Evolutionary conservation across 2,113 vertebrate species (phyloP), one percentile per base, ranked within the genome.

Genomic region (Dendropsophus ebraccatus): DNA sequence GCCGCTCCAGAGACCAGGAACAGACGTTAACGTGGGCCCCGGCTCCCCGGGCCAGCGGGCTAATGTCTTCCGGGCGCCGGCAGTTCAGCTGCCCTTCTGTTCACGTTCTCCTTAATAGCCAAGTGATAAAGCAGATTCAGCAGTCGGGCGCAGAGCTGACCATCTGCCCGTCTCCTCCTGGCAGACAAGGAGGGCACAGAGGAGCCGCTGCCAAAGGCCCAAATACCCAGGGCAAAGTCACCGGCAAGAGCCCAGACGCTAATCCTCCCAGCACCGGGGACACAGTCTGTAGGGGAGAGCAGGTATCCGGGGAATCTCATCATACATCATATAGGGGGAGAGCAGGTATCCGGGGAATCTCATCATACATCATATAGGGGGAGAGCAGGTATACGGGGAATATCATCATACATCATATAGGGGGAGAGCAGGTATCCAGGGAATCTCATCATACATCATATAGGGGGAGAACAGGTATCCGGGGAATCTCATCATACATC

Each of bases 21-120:
- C 89, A 89, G 23, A 77, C 91, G 86, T 82, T 89, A 89, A 87
- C 60, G 47, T 72, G n/a, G 76, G 87, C 65, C 89, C 88, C 73
- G 85, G 88, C 79, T 83, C 78, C 83, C n/a, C 32, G 81, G 85
- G 65, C 82, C 83, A 89, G 78, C 35, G 72, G 0, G 0, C 84
- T 89, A 87, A 87, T 81, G 56, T 82, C 89, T 75, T 67, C 19
- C 83, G 87, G 52, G 76, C 35, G 78, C 86, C 30, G 28, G 0
- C 0, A 90, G 88, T 91, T 88, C 88, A 88, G 82, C 87, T 81
- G 88, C 74, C 89, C 90, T 91, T 89, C 83, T 87, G 83, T 87
- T 87, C n/a, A 88, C 87, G 75, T 83, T 81, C 87, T 87, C 52
- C 70, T 73, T 79, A 58, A 89, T 87, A 88, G 88, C 87, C 91